phyloP scores from a whole-genome alignment of 2,113 vertebrate genomes.

The Delphinapterus leucas region DNA sequence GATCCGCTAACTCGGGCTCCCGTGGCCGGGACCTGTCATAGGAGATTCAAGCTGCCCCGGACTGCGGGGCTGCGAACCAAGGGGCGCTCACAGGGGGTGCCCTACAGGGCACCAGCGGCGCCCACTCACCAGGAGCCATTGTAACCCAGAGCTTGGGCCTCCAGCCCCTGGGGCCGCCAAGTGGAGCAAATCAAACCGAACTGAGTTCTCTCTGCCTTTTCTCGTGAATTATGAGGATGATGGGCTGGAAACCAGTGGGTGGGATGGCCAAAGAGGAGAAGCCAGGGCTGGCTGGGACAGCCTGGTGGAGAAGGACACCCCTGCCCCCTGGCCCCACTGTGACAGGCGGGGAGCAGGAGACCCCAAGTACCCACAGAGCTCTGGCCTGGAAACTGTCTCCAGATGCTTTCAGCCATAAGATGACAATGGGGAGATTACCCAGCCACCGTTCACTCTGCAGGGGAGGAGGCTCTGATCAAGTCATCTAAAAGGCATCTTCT shows the following conservation, averaged over 20 bases:
- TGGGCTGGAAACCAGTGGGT: background rate
- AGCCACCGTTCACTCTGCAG: slow-evolving; percentile 69
- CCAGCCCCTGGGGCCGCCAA: background rate
- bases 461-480: slow-evolving; percentile 57
- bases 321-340: rapidly evolving
- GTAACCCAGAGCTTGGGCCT: background rate
- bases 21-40: background rate
- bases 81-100: background rate
- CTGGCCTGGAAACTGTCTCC: slow-evolving; percentile 64
- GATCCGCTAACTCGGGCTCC: background rate
- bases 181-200: background rate
- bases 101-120: background rate
- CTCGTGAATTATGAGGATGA: background rate
- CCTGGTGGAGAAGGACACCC: background rate
- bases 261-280: background rate
- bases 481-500: background rate
- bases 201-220: background rate
- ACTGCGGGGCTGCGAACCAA: rapidly evolving
- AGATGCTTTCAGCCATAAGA: slow-evolving; percentile 63
- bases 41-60: background rate
- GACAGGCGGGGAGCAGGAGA: slow-evolving; percentile 32
- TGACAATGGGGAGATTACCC: slow-evolving; percentile 54
- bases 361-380: slow-evolving; percentile 35
- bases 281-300: background rate
- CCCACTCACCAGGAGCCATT: background rate